phyloP scores from a whole-genome alignment of 1,140 invertebrate genomes.

The Ooceraea biroi region DNA sequence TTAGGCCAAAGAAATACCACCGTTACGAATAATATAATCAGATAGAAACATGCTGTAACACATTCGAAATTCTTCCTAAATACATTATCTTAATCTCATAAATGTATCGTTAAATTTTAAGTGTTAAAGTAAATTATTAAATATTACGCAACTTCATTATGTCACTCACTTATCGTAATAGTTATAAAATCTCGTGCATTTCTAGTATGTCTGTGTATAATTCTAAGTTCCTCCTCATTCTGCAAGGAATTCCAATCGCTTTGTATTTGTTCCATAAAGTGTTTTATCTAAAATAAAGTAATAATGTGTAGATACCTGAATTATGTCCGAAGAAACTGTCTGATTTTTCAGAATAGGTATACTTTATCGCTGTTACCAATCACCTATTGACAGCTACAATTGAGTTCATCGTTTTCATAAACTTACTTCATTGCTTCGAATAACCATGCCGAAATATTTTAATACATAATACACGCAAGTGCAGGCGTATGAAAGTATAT shows the following conservation, averaged over 20 bases:
- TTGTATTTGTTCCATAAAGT: constrained; percentile 23
- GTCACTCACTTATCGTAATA: neutral
- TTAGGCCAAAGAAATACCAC: constrained; percentile 34
- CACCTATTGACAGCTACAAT: neutral
- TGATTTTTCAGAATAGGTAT: neutral
- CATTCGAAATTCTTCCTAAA: neutral
- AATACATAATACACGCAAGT: neutral
- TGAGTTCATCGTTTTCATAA: neutral
- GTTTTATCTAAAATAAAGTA: constrained; percentile 7
- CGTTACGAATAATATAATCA: neutral
- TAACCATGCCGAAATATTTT: neutral
- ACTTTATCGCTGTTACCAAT: neutral
- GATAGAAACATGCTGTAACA: constrained; percentile 7
- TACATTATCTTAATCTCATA: neutral
- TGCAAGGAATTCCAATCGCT: constrained; percentile 31
- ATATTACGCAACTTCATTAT: neutral
- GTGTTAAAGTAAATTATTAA: too few relatives aligned
- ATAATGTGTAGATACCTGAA: neutral
- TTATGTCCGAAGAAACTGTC: neutral
- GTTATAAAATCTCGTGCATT: neutral
- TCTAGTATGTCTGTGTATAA: constrained; percentile 2
- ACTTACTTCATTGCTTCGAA: constrained; percentile 28
- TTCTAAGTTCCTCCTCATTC: constrained; percentile 43
- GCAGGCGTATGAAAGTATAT: neutral
- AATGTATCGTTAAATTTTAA: neutral